Conservation (phyloP, 1,140 invertebrate genomes). For the Drosophila littoralis region DNA sequence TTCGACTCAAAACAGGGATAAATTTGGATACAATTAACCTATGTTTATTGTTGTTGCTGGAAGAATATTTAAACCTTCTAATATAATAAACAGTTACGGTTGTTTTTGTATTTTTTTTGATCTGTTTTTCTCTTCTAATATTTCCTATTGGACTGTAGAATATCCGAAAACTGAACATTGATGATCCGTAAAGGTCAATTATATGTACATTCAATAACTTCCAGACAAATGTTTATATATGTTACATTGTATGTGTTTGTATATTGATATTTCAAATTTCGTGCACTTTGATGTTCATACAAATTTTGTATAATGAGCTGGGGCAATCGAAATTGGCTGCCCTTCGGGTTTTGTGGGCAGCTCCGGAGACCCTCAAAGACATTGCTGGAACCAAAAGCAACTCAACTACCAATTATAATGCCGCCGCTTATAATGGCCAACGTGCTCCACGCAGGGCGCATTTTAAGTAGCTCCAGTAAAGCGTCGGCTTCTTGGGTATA, state of each 20-base stretch:
- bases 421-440: constrained; percentile 48
- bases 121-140: too few species aligned
- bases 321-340: constrained; percentile 55
- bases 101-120: too few species aligned
- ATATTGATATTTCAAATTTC: constrained; percentile 4
- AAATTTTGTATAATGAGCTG: constrained; percentile 51
- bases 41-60: too few species aligned
- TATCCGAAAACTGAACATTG: too few species aligned
- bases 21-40: too few species aligned
- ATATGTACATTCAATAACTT: too few species aligned
- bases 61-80: too few species aligned
- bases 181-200: too few species aligned
- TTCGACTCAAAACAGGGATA: too few species aligned
- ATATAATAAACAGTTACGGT: too few species aligned
- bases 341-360: constrained; percentile 64
- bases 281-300: constrained; percentile 41
- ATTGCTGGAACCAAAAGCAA: constrained; percentile 13
- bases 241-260: background rate
- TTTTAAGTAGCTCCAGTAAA: constrained; percentile 50
- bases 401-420: constrained; percentile 64
- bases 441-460: constrained; percentile 32
- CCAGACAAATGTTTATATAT: too few species aligned
- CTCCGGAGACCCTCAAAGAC: constrained; percentile 60
- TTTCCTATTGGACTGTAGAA: too few species aligned
- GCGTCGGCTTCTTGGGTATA: constrained; percentile 45